Evolutionary conservation across 2,113 vertebrate species (phyloP).

Genomic region (Leucopsar rothschildi): DNA sequence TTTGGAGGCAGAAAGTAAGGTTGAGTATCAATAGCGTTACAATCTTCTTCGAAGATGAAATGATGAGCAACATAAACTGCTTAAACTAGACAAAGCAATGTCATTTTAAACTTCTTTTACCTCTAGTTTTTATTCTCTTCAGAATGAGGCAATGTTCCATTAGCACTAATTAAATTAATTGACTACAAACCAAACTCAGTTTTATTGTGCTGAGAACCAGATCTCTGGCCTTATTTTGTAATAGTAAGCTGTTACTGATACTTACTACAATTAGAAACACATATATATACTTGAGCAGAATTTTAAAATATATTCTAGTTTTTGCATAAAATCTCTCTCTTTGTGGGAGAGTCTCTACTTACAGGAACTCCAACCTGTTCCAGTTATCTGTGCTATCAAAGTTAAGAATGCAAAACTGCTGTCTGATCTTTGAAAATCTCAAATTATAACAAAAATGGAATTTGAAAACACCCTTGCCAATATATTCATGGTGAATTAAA

Average conservation of each 20-base stretch:
- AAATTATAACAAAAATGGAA: not conserved
- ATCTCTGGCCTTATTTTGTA: not conserved
- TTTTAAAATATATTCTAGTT: not conserved
- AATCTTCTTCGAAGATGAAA: not conserved
- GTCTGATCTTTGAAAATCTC: not conserved
- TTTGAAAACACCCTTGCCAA: not conserved
- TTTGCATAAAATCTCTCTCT: not conserved
- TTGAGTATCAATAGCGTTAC: not conserved
- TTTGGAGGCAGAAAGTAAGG: not conserved
- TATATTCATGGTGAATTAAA: not conserved
- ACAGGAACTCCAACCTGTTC: not conserved
- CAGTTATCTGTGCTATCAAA: not conserved
- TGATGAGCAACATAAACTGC: not conserved
- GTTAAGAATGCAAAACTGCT: not conserved
- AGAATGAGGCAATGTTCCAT: not conserved
- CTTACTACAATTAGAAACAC: not conserved
- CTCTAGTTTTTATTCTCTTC: not conserved
- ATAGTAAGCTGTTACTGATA: not conserved
- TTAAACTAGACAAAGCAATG: not conserved
- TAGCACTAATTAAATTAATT: not conserved
- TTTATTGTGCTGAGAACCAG: not conserved
- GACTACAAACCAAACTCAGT: not conserved
- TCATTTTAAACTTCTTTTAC: not conserved
- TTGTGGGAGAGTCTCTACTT: not conserved
- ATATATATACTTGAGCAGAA: not conserved